A percentile compares a stretch with the other conserved stretches of the same genome.
phyloP scores from a whole-genome alignment of 2,888 invertebrate genomes.

The Scaptomyza tumidula region DNA sequence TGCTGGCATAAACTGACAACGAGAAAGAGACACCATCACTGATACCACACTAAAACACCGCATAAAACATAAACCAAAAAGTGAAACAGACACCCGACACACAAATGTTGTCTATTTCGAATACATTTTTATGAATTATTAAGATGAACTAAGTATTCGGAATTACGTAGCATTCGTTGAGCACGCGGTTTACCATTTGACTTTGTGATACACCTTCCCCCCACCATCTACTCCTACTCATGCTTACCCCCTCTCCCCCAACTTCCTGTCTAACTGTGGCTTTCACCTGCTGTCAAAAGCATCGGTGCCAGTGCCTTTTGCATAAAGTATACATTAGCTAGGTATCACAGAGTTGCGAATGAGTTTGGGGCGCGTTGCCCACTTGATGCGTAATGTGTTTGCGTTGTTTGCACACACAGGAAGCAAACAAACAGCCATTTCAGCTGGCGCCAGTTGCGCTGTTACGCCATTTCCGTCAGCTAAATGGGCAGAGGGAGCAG shows the following conservation, averaged over 20 bases:
- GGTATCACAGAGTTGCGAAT: not conserved
- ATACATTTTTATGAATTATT: slow-evolving; percentile 77
- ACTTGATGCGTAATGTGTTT: slow-evolving; percentile 74
- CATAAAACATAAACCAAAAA: not conserved
- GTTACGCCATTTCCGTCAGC: slow-evolving; percentile 61
- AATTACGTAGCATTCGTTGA: slow-evolving; percentile 34
- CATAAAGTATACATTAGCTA: slow-evolving; percentile 49
- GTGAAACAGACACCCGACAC: slow-evolving; percentile 12
- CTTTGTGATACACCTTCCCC: slow-evolving; percentile 18
- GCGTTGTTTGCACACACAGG: slow-evolving; percentile 63
- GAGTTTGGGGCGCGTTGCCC: slow-evolving; percentile 19
- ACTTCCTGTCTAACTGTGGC: slow-evolving; percentile 1
- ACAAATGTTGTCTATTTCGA: slow-evolving; percentile 67
- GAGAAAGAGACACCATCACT: slow-evolving; percentile 7
- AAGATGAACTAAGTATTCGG: slow-evolving; percentile 63
- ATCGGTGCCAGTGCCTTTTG: slow-evolving; percentile 43
- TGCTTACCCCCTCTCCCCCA: too few species aligned
- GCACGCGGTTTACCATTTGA: slow-evolving; percentile 56
- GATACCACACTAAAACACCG: slow-evolving; percentile 14
- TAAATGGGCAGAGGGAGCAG: not conserved
- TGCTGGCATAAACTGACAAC: slow-evolving; percentile 17
- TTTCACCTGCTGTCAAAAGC: slow-evolving; percentile 33
- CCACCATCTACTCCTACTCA: too few species aligned
- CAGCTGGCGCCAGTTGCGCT: slow-evolving; percentile 42
- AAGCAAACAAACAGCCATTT: slow-evolving; percentile 77